Evolutionary conservation across 1,140 invertebrate species (phyloP).

Genomic region (Lethrus apterus): DNA sequence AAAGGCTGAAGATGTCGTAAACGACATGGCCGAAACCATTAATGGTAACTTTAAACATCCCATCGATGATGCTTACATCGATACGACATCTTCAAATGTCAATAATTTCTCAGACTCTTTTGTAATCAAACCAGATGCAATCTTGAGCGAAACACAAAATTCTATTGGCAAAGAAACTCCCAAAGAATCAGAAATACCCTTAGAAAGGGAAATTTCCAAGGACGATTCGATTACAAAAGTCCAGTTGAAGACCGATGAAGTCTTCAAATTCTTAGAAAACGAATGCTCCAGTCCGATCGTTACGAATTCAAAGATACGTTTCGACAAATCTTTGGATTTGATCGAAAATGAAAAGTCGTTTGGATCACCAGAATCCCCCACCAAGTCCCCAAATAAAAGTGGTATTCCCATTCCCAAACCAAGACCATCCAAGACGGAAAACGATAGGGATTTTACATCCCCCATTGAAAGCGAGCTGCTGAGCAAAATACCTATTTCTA

Average conservation of each 20-base stretch:
- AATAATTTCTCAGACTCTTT: no score
- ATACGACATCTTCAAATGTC: no score
- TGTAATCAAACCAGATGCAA: no score
- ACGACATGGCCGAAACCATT: no score
- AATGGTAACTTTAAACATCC: no score
- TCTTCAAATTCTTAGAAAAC: constrained; percentile 38
- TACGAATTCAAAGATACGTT: no score
- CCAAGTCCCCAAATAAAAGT: constrained; percentile 21
- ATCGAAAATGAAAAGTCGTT: constrained; percentile 2
- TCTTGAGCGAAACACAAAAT: no score
- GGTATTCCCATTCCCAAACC: constrained; percentile 28
- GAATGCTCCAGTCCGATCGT: constrained; percentile 33
- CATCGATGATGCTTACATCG: neutral
- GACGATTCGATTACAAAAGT: constrained; percentile 31
- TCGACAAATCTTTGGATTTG: constrained; percentile 2
- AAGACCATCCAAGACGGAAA: constrained; percentile 23
- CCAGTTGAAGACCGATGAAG: constrained; percentile 37
- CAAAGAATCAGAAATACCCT: no score
- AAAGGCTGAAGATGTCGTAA: constrained; percentile 31
- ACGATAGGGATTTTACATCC: constrained; percentile 21
- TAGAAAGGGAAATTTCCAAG: constrained; percentile 24
- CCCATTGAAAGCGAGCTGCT: constrained; percentile 30
- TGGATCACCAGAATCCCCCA: constrained; percentile 17
- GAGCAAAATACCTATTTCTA: constrained; percentile 35
- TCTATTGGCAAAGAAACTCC: neutral